A percentile compares a stretch with the other conserved stretches of the same genome.
Conservation (phyloP, 2,797 vertebrate genomes). For the Botia almorhae region DNA sequence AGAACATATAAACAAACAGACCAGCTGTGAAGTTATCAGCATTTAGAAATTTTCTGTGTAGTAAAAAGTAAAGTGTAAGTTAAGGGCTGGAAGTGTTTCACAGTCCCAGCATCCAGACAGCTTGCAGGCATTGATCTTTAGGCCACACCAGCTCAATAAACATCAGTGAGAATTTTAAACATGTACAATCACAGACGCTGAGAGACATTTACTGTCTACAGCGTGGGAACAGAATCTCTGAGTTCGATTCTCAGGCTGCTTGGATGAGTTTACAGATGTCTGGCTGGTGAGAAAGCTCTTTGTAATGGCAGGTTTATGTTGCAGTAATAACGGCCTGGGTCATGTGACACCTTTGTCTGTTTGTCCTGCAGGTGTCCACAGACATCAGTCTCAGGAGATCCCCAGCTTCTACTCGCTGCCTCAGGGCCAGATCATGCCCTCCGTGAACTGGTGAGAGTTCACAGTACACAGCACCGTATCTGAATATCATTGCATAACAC, state of each 20-base stretch:
- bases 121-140: not conserved
- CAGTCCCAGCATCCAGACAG: not conserved
- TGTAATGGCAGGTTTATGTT: conserved; percentile 72
- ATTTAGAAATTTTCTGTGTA: too few relatives aligned
- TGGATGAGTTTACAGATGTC: conserved; percentile 28
- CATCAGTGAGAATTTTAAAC: not conserved
- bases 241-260: not conserved
- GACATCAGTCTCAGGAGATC: conserved; percentile 92
- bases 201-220: too few relatives aligned
- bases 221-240: not conserved
- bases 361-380: conserved; percentile 84
- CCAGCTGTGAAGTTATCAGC: too few relatives aligned
- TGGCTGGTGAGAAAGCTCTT: conserved; percentile 44
- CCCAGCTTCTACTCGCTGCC: conserved; percentile 93
- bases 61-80: not conserved
- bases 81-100: not conserved
- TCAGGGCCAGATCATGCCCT: conserved; percentile 91
- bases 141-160: not conserved
- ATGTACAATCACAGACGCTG: not conserved
- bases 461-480: not conserved
- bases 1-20: too few relatives aligned
- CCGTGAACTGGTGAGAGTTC: conserved; percentile 92
- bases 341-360: conserved; percentile 38
- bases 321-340: conserved; percentile 61
- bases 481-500: too few relatives aligned